Evolutionary conservation across 1,140 invertebrate species (phyloP), one percentile per base, ranked within the genome.

Genomic region (Himalopsyche phryganea): DNA sequence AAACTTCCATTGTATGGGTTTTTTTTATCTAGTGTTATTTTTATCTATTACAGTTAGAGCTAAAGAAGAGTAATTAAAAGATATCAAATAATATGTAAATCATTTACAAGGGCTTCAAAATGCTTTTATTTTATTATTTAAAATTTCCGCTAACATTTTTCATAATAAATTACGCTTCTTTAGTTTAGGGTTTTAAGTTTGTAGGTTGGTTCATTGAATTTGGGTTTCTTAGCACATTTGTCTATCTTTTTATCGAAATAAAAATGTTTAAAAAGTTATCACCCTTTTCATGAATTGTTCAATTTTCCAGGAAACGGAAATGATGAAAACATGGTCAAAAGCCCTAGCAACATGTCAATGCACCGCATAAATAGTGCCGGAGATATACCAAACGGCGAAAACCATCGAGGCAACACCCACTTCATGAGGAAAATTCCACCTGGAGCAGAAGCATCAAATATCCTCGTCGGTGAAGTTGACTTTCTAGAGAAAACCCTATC

Each of bases 341-440:
- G 89, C 73, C 86, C 88, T 3, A 91, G 89, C 69, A 87, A 77
- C 65, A 77, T 85, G 49, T 92, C 89, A 6, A 91, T 94, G 76
- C 81, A 80, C 60, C 78, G 88, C 58, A 91, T 91, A 70, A 84
- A 88, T 42, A 92, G 89, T 71, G 81, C 84, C 15, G 81, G 80
- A 10, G 84, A 86, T 60, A 72, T 89, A 20, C 80, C 75, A 55
- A 89, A 88, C 63, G 84, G 84, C 14, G 87, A 89, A 65, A 77
- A 81, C 68, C 86, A 88, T 61, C 81, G 93, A 83, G 81, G 84
- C 42, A 98, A 98, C 74, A 88, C 87, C 47, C 85, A 95, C 66
- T 98, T 98, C 66, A 95, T 98, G 93, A 83, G 91, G 36, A 98
- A 98, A 80, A 95, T 99, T 68, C 96, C 96, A n/a, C 84, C 85